These are phyloP conservation scores for Phrynocephalus vlangalii DNA, from an alignment of 2,797 vertebrate genomes.

Conservation along the genomic window DNA sequence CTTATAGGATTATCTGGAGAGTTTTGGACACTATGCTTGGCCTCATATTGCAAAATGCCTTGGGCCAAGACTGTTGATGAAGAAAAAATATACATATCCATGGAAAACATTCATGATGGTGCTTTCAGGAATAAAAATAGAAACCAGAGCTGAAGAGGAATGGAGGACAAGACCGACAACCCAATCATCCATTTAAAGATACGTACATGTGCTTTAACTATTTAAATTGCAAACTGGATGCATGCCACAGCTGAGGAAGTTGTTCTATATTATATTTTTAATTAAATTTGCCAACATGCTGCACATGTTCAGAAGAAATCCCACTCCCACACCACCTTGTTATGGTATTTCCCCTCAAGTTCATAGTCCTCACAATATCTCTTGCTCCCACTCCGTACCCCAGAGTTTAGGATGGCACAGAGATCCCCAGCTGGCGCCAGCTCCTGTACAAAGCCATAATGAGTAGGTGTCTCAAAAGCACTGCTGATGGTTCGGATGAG, in stretches of 20 bases:
- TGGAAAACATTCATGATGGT: not conserved
- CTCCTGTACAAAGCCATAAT: constrained; percentile 88
- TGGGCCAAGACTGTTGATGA: no score
- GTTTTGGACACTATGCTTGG: no score
- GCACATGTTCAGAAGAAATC: not conserved
- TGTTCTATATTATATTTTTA: not conserved
- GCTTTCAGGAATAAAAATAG: not conserved
- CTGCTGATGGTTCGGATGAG: constrained; percentile 84
- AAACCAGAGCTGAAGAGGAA: not conserved
- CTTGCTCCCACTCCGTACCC: constrained; percentile 69
- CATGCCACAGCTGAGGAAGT: not conserved
- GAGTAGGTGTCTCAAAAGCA: constrained; percentile 82
- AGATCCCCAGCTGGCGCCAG: constrained; percentile 86
- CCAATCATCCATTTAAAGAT: not conserved
- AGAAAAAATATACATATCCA: no score
- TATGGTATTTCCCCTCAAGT: not conserved
- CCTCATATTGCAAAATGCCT: no score
- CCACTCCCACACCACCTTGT: not conserved
- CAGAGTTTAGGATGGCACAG: constrained; percentile 79
- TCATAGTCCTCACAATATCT: not conserved
- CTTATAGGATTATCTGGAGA: no score
- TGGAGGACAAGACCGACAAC: not conserved
- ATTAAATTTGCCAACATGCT: not conserved
- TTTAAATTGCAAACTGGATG: not conserved
- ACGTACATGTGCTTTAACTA: not conserved